These are phyloP conservation scores for Bombus soroeensis DNA, from an alignment of 1,140 invertebrate species.

Conservation along the genomic window DNA sequence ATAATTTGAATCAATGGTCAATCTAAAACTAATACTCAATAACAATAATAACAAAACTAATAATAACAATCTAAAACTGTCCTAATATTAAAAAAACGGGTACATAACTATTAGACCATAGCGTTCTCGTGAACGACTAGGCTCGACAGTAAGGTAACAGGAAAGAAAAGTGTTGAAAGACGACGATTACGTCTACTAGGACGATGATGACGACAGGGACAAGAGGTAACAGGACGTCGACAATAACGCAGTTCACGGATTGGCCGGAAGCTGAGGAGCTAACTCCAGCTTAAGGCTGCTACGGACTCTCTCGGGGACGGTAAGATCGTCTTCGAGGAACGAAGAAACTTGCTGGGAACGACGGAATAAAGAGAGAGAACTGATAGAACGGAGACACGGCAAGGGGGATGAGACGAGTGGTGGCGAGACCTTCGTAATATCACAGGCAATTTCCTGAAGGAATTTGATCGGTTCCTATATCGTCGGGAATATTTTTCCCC, in stretches of 20 bases:
- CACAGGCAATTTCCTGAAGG: slow-evolving; percentile 76
- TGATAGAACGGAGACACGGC: neutral
- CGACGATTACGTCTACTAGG: slow-evolving; percentile 49
- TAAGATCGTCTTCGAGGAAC: slow-evolving; percentile 47
- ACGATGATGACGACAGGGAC: neutral
- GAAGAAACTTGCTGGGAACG: slow-evolving; percentile 30
- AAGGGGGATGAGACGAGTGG: slow-evolving; percentile 17
- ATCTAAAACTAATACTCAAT: no score
- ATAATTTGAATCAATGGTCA: neutral
- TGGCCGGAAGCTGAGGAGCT: slow-evolving; percentile 48
- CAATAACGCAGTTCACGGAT: slow-evolving; percentile 55
- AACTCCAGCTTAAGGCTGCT: slow-evolving; percentile 50
- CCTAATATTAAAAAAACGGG: neutral
- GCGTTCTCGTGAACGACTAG: slow-evolving; percentile 12
- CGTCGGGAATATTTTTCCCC: slow-evolving; percentile 72
- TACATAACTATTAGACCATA: slow-evolving; percentile 8
- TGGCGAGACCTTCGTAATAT: slow-evolving; percentile 71
- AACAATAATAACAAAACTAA: no score
- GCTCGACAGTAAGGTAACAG: neutral
- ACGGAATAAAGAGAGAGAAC: slow-evolving; percentile 29
- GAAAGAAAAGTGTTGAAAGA: slow-evolving; percentile 14
- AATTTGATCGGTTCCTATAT: slow-evolving; percentile 74
- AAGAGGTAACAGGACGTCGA: slow-evolving; percentile 31
- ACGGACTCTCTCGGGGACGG: slow-evolving; percentile 46
- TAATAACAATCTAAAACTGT: neutral